A percentile compares a stretch with the other conserved stretches of the same genome.
Conservation (phyloP, 2,888 invertebrate genomes). For the Sclerodermus sp. region DNA sequence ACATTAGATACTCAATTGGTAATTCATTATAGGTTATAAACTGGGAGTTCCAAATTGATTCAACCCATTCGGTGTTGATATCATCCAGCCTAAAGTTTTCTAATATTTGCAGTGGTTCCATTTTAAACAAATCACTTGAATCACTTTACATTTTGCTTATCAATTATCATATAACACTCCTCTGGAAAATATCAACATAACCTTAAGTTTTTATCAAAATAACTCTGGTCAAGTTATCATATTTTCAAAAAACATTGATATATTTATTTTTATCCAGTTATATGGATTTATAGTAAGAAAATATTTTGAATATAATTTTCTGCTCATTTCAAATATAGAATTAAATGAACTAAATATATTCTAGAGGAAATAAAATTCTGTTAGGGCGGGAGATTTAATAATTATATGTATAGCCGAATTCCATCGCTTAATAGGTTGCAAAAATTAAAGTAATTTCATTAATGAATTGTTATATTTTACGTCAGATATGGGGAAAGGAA, state of each 20-base stretch:
- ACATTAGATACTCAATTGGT: constrained; percentile 58
- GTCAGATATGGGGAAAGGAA: constrained; percentile 44
- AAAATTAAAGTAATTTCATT: neutral
- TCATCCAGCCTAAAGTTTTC: constrained; percentile 52
- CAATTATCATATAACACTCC: constrained; percentile 13
- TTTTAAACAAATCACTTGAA: constrained; percentile 20
- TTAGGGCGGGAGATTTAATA: too few species aligned
- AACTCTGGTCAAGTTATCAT: too few species aligned
- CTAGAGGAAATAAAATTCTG: too few species aligned
- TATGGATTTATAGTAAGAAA: too few species aligned
- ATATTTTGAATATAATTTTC: too few species aligned
- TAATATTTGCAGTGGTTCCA: constrained; percentile 46
- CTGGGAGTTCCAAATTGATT: constrained; percentile 62
- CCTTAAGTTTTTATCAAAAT: constrained; percentile 15
- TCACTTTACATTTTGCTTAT: constrained; percentile 15
- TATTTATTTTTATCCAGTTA: too few species aligned
- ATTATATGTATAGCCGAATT: too few species aligned
- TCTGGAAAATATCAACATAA: constrained; percentile 30
- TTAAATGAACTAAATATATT: too few species aligned
- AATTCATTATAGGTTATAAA: constrained; percentile 62
- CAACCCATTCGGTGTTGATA: constrained; percentile 63
- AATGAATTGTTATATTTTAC: constrained; percentile 10
- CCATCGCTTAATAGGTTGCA: too few species aligned
- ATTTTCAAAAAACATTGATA: too few species aligned
- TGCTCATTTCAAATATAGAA: too few species aligned